phyloP scores from a whole-genome alignment of 2,113 vertebrate species.

The Callopanchax toddi region DNA sequence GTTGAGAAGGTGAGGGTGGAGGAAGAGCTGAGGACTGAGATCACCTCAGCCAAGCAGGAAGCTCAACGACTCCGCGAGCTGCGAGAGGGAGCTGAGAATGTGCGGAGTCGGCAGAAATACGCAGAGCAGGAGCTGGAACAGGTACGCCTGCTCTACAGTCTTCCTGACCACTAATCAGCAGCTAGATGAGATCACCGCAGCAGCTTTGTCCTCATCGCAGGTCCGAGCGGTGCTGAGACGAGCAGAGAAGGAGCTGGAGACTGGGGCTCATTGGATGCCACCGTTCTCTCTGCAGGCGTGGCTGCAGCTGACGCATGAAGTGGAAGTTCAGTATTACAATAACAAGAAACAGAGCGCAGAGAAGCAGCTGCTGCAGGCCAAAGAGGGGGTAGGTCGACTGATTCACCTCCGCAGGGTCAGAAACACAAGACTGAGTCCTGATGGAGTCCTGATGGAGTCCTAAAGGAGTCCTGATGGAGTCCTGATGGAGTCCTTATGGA shows the following conservation, averaged over 20 bases:
- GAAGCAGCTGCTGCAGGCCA: conserved; percentile 91
- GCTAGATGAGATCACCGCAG: not conserved
- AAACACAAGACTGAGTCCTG: too few species aligned
- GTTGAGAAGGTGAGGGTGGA: conserved; percentile 93
- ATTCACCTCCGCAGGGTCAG: too few species aligned
- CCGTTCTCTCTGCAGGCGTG: conserved; percentile 90
- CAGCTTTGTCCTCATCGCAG: conserved; percentile 65
- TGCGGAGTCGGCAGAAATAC: conserved; percentile 90
- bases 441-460: too few species aligned
- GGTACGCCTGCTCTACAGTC: conserved; percentile 66
- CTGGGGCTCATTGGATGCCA: conserved; percentile 82
- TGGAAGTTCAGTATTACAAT: conserved; percentile 95
- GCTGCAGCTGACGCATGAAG: conserved; percentile 95
- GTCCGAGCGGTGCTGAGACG: conserved; percentile 89
- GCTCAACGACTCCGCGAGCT: conserved; percentile 87
- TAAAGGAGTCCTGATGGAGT: too few species aligned
- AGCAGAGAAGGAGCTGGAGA: conserved; percentile 92
- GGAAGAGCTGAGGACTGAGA: conserved; percentile 90
- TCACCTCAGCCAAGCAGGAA: conserved; percentile 89
- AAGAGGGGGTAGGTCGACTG: conserved; percentile 86
- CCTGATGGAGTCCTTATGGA: too few species aligned
- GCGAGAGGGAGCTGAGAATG: conserved; percentile 88
- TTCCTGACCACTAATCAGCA: not conserved
- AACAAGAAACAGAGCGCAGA: conserved; percentile 93
- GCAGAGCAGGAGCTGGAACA: conserved; percentile 95